Percentiles rank a stretch among this genome's conserved stretches.
These are phyloP conservation scores for Dicranocentrus wangi DNA, from an alignment of 2,888 invertebrate genomes.

Conservation along the genomic window DNA sequence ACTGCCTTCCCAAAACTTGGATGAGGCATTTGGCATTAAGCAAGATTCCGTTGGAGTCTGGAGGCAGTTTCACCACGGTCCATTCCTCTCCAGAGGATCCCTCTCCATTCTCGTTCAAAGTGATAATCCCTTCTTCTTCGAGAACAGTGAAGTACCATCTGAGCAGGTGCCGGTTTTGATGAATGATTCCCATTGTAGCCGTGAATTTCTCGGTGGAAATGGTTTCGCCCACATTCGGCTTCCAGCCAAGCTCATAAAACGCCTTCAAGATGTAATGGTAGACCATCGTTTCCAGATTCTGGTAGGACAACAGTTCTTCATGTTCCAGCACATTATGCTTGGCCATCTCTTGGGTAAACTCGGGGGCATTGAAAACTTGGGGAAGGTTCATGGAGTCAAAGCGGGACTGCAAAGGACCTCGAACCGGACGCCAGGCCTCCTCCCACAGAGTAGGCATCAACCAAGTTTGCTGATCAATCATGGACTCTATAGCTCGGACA, in stretches of 20 bases:
- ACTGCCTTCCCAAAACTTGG: constrained; percentile 24
- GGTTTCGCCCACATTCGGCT: constrained; percentile 17
- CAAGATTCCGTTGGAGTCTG: constrained; percentile 32
- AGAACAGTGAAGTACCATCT: constrained; percentile 40
- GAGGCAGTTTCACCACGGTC: constrained; percentile 41
- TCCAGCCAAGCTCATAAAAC: constrained; percentile 54
- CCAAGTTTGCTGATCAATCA: constrained; percentile 39
- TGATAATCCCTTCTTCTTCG: constrained; percentile 38
- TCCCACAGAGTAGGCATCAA: constrained; percentile 52
- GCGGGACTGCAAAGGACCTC: constrained; percentile 32
- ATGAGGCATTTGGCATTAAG: constrained; percentile 36
- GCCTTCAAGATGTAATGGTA: constrained; percentile 52
- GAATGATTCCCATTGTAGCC: constrained; percentile 15
- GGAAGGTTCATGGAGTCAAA: constrained; percentile 11
- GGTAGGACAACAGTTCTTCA: background rate
- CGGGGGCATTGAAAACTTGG: constrained; percentile 20
- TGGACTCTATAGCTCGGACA: constrained; percentile 40
- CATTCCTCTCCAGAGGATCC: constrained; percentile 4
- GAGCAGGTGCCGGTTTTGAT: constrained; percentile 27
- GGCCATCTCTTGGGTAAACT: constrained; percentile 24
- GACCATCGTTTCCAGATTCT: constrained; percentile 44
- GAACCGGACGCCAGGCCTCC: constrained; percentile 32
- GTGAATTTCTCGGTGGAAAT: constrained; percentile 23
- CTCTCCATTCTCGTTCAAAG: background rate
- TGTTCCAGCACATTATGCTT: constrained; percentile 37